These are phyloP conservation scores for Paratrypauchen microcephalus DNA, from an alignment of 2,797 vertebrate genomes.

Conservation along the genomic window DNA sequence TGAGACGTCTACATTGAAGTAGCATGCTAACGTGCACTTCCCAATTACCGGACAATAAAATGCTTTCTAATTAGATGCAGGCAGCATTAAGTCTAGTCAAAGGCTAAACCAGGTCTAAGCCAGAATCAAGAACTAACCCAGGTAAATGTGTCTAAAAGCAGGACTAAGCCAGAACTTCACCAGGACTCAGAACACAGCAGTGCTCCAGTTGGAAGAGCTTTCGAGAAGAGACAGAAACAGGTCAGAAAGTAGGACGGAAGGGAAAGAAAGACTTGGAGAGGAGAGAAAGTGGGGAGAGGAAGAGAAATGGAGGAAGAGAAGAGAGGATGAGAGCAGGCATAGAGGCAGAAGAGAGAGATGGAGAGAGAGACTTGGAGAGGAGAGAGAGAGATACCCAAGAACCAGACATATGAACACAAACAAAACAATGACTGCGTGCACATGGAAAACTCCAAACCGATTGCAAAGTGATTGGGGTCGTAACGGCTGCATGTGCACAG, in stretches of 20 bases:
- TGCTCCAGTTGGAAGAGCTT: conserved; percentile 55
- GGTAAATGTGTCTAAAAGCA: neutral
- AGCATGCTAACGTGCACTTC: too few species aligned
- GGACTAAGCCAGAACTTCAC: neutral
- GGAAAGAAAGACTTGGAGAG: conserved; percentile 37
- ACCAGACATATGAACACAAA: conserved; percentile 8
- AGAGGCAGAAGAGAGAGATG: conserved; percentile 30
- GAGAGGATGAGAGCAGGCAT: conserved; percentile 64
- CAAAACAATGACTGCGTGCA: too few species aligned
- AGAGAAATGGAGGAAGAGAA: conserved; percentile 23
- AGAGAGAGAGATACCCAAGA: neutral
- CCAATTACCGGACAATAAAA: too few species aligned
- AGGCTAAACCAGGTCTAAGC: neutral
- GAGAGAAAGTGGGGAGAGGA: conserved; percentile 23
- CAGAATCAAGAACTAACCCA: neutral
- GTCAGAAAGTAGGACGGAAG: conserved; percentile 64
- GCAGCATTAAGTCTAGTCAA: too few species aligned
- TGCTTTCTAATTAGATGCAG: too few species aligned
- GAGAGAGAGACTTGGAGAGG: neutral
- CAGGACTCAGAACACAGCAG: conserved; percentile 29
- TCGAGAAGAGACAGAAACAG: conserved; percentile 63
- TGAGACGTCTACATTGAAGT: too few species aligned
- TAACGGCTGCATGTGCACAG: too few species aligned
- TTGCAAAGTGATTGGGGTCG: too few species aligned
- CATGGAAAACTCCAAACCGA: too few species aligned